Conservation (phyloP, 2,888 invertebrate species). For the Drosophila tanythrix region DNA sequence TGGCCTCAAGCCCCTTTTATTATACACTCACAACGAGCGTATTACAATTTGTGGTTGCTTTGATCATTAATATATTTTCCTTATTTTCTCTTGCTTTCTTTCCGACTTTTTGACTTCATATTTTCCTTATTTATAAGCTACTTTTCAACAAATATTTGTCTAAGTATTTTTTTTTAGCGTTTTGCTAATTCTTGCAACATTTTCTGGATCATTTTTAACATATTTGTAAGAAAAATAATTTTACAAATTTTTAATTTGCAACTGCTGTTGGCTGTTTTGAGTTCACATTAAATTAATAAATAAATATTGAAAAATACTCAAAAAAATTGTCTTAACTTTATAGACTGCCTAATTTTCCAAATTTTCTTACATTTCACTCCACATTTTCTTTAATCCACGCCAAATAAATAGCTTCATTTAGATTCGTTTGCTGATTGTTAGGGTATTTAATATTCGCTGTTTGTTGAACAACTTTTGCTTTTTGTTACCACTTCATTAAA, state of each 20-base stretch:
- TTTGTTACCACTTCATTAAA: conserved; percentile 75
- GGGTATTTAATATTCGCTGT: conserved; percentile 16
- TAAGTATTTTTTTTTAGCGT: neutral
- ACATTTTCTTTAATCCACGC: neutral
- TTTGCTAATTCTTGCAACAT: neutral
- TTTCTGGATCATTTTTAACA: too few species aligned
- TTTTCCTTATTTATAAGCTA: neutral
- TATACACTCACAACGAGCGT: conserved; percentile 6
- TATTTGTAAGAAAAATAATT: neutral
- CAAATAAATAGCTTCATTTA: neutral
- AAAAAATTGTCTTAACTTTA: rapidly evolving
- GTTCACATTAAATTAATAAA: neutral
- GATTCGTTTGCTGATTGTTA: neutral
- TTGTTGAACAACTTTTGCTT: neutral
- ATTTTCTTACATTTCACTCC: neutral
- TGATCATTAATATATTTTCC: neutral
- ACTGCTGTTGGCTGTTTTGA: neutral
- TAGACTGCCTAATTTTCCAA: neutral
- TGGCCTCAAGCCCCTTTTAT: conserved; percentile 63
- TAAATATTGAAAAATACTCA: neutral
- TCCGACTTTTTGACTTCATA: rapidly evolving
- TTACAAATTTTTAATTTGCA: neutral
- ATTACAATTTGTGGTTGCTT: neutral
- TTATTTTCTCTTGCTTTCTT: neutral
- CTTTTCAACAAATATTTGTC: neutral